phyloP scores from a whole-genome alignment of 1,140 invertebrate genomes.

The Pseudomyrmex gracilis region DNA sequence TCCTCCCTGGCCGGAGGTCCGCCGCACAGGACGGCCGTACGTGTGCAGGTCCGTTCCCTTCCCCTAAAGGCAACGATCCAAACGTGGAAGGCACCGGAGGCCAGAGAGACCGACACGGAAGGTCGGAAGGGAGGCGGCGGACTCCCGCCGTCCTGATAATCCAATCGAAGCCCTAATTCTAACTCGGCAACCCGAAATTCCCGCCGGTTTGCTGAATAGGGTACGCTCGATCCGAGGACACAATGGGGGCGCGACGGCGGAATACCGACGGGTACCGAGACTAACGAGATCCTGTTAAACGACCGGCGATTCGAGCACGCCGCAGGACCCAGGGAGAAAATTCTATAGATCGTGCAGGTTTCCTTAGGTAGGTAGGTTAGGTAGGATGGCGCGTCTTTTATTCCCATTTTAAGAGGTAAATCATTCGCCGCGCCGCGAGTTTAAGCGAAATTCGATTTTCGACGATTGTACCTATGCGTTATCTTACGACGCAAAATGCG shows the following conservation, averaged over 20 bases:
- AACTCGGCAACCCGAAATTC: conserved; percentile 84
- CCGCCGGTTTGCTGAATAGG: conserved; percentile 84
- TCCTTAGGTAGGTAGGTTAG: conserved; percentile 21
- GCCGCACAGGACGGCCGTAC: conserved; percentile 36
- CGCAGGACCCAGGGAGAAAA: conserved; percentile 59
- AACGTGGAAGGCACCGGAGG: conserved; percentile 79
- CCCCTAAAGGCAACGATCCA: conserved; percentile 75
- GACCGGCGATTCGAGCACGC: conserved; percentile 65
- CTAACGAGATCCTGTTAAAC: conserved; percentile 81
- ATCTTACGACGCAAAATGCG: background rate
- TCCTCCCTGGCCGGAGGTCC: conserved; percentile 68
- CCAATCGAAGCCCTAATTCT: conserved; percentile 86
- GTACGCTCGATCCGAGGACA: conserved; percentile 79
- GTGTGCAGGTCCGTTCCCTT: conserved; percentile 65
- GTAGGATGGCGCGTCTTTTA: conserved; percentile 17
- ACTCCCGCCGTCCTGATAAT: conserved; percentile 81
- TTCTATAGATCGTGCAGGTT: conserved; percentile 33
- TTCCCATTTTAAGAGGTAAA: background rate
- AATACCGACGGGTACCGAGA: conserved; percentile 72
- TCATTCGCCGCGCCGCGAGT: background rate
- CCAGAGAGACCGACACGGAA: conserved; percentile 65
- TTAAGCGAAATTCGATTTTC: conserved; percentile 18
- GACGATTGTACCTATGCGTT: background rate
- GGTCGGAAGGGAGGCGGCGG: conserved; percentile 57
- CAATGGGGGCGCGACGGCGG: conserved; percentile 79